Evolutionary conservation across 1,140 invertebrate species (phyloP), one percentile per base, ranked within the genome.

Genomic region (Mamestra configurata): DNA sequence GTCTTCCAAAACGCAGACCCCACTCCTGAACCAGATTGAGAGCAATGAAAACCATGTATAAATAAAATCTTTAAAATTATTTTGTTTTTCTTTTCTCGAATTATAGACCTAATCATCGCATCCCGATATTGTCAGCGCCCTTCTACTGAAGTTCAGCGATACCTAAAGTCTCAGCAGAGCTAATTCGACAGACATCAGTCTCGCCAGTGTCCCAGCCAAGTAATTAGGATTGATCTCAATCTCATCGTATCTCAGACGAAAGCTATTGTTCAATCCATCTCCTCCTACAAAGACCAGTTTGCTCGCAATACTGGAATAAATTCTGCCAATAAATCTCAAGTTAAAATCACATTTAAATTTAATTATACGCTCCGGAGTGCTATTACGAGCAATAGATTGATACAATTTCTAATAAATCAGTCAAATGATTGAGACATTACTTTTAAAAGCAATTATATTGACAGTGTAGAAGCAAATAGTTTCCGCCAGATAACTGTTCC

Each of bases 341-440:
- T 40, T 66, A 20, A 66, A 66, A 66, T 66, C 35, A 66, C 35
- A 66, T 66, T 66, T 66, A 66, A 66, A 66, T 66, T 40, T 66
- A 66, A 66, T 66, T 66, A 40, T 66, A 40, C 35, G 10, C 61
- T 15, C 61, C 22, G 20, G 18, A 20, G 55, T 27, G 15, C 61
- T 18, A 66, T 37, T 66, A 40, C 10, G 10, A 18, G 35, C 8
- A 4, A 37, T 6, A 40, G 31, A 57, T 57, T 57, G 53, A 57
- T 24, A 57, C 22, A 27, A 27, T 22, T 66, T 5, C 18, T 31
- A 66, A 66, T 66, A 66, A 66, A 66, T 66, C 35, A 37, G 15
- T 40, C 31, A 40, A 66, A 66, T 40, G 61, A 66, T 66, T 66
- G 61, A 66, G 35, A 66, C 61, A 40, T 66, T 66, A 35, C 61